Evolutionary conservation across 2,797 vertebrate species (phyloP), one percentile per base, ranked within the genome.

Genomic region (Furcifer pardalis): DNA sequence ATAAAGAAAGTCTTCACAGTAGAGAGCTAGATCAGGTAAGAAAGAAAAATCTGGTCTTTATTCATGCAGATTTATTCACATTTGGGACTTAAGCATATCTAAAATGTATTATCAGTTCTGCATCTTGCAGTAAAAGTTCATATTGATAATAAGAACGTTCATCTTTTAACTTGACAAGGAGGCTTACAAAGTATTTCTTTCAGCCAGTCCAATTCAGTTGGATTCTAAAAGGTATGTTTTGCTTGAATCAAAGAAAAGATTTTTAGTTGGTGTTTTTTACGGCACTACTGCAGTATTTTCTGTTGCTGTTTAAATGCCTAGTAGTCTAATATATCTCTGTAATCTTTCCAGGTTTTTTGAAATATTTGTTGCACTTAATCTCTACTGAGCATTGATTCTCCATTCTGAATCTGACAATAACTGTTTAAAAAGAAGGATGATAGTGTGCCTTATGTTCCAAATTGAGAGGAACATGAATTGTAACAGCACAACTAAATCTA

Each of bases 1-100:
- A 95, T 88, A 96, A 92, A 86, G 95, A 94, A 25, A 3, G 1
- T 73, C 63, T 87, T 77, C 78, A 42, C 78, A 95, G 96, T 69
- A 90, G 88, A 52, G 88, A 90, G 1, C 68, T 93, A n/a, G 90
- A 88, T 12, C 91, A 96, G 96, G 97, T 97, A 95, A 94, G 94
- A 46, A 77, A 89, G 44, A 21, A 42, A n/a, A 0, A 44, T 82
- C 3, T 1, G 59, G 32, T 63, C 79, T 42, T 49, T 52, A 12
- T 60, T 82, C 73, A 82, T 35, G 3, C n/a, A 35, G 72, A 68
- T 49, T 37, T 32, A 5, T 1, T 27, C 8, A 21, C 19, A 3
- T 10, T 79, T 13, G 44, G 19, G 81, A 84, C 68, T 52, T 68
- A 77, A 56, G 30, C 85, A 30, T 7, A 0, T 5, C 35, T 84